Base-by-base conservation (phyloP, 2,797 vertebrate species). In the Diplodus sargus region DNA sequence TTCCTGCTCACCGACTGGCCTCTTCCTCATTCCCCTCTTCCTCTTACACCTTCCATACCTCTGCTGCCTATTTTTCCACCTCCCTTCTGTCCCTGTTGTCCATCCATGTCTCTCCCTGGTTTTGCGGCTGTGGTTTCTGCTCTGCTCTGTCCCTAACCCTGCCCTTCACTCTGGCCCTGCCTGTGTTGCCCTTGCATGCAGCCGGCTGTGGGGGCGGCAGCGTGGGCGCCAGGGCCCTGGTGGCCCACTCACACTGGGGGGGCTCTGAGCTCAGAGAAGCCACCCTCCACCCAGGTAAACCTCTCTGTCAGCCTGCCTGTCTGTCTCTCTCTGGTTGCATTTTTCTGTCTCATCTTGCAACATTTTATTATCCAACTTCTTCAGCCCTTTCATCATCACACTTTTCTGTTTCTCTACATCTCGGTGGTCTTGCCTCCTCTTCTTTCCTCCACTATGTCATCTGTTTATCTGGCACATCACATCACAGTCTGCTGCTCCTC, bases 101-200 rank as follows among this genome's bases (percentile, higher is more conserved):
- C 81, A 70, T 85, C 75, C 79, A 22, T 67, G 34, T 79, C 66
- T 73, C 56, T 54, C 78, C 61, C 62, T 83, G 82, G 79, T 88
- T 89, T 86, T 85, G 74, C 54, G 83, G 84, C 85, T 85, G 75
- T 89, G 90, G 85, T 91, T 87, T 91, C 86, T 89, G 85, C 89
- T 90, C 81, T 85, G 87, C 91, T 89, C 85, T 89, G 74, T 84
- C 85, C 79, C 85, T 90, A 89, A 91, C 90, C 84, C 89, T 69
- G 79, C 83, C 90, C 89, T 86, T 91, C 85, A 85, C 89, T 90
- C 85, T 87, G 91, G 87, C 88, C 86, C 83, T 80, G 82, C 90
- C 88, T 90, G 81, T 93, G 88, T 93, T 91, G 92, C 88, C 85
- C 86, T 81, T 83, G 91, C 92, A 92, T 92, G 91, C 92, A 94